phyloP scores from a whole-genome alignment of 2,888 invertebrate genomes.

The Stenoptilia bipunctidactyla region DNA sequence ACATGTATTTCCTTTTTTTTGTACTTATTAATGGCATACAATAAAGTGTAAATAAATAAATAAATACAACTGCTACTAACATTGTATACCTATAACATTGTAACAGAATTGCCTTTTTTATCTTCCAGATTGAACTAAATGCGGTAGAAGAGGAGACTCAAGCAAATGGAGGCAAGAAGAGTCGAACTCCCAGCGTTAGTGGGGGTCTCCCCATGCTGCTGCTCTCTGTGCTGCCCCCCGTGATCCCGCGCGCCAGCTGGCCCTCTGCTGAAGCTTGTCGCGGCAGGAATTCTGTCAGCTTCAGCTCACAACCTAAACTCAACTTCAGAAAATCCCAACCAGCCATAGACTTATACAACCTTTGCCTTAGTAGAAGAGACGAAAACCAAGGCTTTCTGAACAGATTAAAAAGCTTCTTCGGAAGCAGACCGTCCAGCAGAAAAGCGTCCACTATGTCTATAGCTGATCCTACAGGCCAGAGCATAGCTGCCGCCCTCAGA shows the following conservation, averaged over 20 bases:
- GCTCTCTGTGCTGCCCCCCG: slow-evolving; percentile 80
- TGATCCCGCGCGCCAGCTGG: slow-evolving; percentile 83
- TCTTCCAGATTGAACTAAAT: slow-evolving; percentile 50
- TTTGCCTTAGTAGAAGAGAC: slow-evolving; percentile 68
- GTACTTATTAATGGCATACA: too few species aligned
- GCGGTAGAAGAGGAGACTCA: slow-evolving; percentile 55
- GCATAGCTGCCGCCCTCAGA: slow-evolving; percentile 77
- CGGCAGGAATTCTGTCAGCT: slow-evolving; percentile 73
- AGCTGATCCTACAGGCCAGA: slow-evolving; percentile 67
- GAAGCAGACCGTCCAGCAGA: slow-evolving; percentile 74
- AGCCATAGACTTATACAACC: slow-evolving; percentile 70
- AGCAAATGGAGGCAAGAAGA: slow-evolving; percentile 21
- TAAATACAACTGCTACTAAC: too few species aligned
- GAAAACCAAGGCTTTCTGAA: slow-evolving; percentile 68
- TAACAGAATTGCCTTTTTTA: too few species aligned
- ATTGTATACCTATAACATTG: too few species aligned
- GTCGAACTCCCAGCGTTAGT: slow-evolving; percentile 75
- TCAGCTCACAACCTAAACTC: slow-evolving; percentile 76
- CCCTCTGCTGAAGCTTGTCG: slow-evolving; percentile 78
- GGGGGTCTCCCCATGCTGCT: slow-evolving; percentile 79
- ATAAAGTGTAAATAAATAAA: too few species aligned
- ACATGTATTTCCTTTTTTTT: too few species aligned
- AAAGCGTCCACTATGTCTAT: slow-evolving; percentile 78
- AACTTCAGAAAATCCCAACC: slow-evolving; percentile 70
- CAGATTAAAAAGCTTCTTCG: slow-evolving; percentile 73